phyloP scores from a whole-genome alignment of 1,140 invertebrate species.

The Ceratosolen fusciceps region DNA sequence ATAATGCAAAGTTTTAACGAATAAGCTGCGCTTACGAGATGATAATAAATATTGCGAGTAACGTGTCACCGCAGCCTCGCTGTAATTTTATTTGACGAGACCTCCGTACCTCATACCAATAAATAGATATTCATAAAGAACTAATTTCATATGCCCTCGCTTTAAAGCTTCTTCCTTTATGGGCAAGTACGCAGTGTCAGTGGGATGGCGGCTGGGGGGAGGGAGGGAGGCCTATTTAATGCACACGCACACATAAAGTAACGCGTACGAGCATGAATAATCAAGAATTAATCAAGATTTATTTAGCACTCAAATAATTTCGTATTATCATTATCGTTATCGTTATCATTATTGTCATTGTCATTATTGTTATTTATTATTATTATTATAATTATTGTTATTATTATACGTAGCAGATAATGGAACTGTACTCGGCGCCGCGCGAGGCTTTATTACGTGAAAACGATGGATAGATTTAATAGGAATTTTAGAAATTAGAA shows the following conservation, averaged over 20 bases:
- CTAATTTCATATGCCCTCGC: neutral
- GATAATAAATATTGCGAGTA: neutral
- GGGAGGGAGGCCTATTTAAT: neutral
- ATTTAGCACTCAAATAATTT: neutral
- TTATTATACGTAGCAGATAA: no score
- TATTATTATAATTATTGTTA: no score
- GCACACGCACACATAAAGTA: neutral
- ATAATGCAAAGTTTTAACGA: neutral
- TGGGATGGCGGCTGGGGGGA: no score
- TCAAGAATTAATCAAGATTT: neutral
- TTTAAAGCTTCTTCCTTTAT: conserved; percentile 7
- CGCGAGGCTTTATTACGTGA: neutral
- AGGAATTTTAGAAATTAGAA: neutral
- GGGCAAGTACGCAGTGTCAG: no score
- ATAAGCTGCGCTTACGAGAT: neutral
- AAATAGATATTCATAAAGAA: conserved; percentile 12
- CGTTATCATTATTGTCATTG: neutral
- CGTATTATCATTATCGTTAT: neutral
- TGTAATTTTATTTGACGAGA: neutral
- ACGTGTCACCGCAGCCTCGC: neutral
- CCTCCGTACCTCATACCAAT: neutral
- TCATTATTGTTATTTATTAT: neutral
- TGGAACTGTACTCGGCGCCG: no score
- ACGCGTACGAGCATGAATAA: neutral
- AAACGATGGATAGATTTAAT: neutral